These are phyloP conservation scores for Luehdorfia chinensis DNA, from an alignment of 1,140 invertebrate species.

Conservation along the genomic window DNA sequence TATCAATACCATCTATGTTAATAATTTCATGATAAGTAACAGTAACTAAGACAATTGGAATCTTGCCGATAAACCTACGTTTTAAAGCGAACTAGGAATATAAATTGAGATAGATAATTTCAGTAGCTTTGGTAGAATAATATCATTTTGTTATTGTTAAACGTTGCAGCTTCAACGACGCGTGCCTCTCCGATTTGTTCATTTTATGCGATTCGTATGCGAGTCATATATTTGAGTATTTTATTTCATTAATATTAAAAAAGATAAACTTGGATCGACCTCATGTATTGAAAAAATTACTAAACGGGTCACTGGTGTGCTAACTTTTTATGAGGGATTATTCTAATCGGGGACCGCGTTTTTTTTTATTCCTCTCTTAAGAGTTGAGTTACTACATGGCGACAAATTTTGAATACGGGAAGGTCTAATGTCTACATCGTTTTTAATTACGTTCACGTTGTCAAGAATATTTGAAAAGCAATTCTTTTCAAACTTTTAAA, in stretches of 20 bases:
- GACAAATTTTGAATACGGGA: too few species aligned
- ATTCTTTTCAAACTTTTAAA: too few species aligned
- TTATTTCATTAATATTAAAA: constrained; percentile 18
- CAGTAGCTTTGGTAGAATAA: constrained; percentile 72
- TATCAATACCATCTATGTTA: constrained; percentile 55
- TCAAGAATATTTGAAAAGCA: too few species aligned
- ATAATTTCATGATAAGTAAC: constrained; percentile 57
- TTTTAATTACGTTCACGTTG: too few species aligned
- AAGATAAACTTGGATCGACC: constrained; percentile 3
- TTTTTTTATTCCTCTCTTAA: background rate
- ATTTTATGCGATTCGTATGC: constrained; percentile 14
- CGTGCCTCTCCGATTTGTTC: constrained; percentile 16
- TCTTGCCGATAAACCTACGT: constrained; percentile 67
- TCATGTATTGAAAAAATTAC: background rate
- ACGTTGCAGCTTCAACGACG: constrained; percentile 20
- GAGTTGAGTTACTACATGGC: background rate
- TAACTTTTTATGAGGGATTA: background rate
- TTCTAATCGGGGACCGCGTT: background rate
- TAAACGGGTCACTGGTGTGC: background rate
- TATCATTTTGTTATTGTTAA: constrained; percentile 50
- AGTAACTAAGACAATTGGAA: constrained; percentile 71
- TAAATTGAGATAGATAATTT: constrained; percentile 73
- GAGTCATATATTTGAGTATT: constrained; percentile 38
- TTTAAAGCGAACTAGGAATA: constrained; percentile 76
- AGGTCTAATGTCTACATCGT: too few species aligned